Evolutionary conservation across 1,140 invertebrate species (phyloP).

Genomic region (Capitella teleta): DNA sequence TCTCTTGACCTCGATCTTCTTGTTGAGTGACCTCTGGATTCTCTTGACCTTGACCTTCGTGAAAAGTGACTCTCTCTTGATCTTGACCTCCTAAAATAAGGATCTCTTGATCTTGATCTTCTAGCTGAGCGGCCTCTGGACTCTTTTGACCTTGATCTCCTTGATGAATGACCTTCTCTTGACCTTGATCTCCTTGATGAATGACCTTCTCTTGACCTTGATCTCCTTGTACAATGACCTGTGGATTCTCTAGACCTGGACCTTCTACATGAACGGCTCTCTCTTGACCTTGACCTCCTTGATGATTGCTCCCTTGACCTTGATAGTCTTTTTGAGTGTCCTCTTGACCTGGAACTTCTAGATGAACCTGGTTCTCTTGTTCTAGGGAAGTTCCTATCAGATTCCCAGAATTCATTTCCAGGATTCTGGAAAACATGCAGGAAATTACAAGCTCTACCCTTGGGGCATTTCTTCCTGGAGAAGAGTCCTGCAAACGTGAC

Average conservation of each 20-base stretch:
- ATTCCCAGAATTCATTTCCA: background rate
- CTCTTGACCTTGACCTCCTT: too few species aligned
- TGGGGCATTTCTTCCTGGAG: background rate
- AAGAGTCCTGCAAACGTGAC: too few species aligned
- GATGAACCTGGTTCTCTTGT: too few species aligned
- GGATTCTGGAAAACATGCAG: background rate
- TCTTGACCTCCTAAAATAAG: too few species aligned
- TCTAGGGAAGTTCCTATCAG: background rate
- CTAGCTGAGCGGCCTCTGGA: background rate
- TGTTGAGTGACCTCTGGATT: too few species aligned
- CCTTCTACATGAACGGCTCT: background rate
- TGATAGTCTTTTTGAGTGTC: background rate
- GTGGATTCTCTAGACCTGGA: background rate
- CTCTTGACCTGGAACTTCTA: background rate
- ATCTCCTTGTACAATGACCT: too few species aligned
- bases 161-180: too few species aligned
- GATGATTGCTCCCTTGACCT: background rate
- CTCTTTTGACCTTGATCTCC: too few species aligned
- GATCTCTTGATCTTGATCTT: background rate
- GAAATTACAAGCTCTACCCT: background rate
- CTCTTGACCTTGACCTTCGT: background rate
- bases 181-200: too few species aligned
- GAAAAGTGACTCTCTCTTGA: background rate
- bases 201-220: too few species aligned
- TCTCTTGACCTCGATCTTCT: too few species aligned